Evolutionary conservation across 2,888 invertebrate species (phyloP).

Genomic region (Pristionchus fissidentatus): DNA sequence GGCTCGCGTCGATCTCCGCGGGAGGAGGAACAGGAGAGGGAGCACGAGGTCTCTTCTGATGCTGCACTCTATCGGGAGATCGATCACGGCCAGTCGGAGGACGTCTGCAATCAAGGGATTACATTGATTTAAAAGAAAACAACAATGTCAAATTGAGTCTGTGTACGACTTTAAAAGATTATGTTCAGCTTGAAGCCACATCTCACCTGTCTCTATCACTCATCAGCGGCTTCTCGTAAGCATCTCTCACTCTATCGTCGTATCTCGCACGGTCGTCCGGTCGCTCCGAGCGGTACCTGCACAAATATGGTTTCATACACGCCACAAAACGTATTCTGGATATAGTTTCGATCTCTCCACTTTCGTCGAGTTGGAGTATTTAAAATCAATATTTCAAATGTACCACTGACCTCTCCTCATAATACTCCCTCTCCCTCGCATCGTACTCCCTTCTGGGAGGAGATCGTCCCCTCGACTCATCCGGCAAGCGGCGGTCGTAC

Average conservation of each 20-base stretch:
- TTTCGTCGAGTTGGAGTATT: too few relatives aligned
- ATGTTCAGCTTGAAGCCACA: background rate
- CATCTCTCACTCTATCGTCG: background rate
- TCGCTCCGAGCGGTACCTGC: slow-evolving; percentile 23
- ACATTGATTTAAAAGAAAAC: background rate
- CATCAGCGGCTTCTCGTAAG: background rate
- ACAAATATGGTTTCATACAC: background rate
- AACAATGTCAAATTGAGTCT: background rate
- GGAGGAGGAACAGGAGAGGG: background rate
- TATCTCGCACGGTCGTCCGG: slow-evolving; percentile 8
- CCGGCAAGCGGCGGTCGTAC: background rate
- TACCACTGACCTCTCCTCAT: background rate
- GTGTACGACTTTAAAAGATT: too few relatives aligned
- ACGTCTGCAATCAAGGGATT: background rate
- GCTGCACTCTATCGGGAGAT: too few relatives aligned
- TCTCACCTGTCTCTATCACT: background rate
- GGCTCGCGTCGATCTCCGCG: slow-evolving; percentile 34
- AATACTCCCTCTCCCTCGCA: slow-evolving; percentile 2
- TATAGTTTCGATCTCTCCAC: too few relatives aligned
- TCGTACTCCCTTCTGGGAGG: slow-evolving; percentile 13
- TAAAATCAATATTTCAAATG: too few relatives aligned
- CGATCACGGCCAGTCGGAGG: background rate
- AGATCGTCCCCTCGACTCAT: background rate
- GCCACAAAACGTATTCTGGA: background rate
- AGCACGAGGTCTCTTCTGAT: background rate